Percentiles rank a stretch among this genome's conserved stretches.
Conservation (phyloP, 1,140 invertebrate species). For the Neomicropteryx cornuta region DNA sequence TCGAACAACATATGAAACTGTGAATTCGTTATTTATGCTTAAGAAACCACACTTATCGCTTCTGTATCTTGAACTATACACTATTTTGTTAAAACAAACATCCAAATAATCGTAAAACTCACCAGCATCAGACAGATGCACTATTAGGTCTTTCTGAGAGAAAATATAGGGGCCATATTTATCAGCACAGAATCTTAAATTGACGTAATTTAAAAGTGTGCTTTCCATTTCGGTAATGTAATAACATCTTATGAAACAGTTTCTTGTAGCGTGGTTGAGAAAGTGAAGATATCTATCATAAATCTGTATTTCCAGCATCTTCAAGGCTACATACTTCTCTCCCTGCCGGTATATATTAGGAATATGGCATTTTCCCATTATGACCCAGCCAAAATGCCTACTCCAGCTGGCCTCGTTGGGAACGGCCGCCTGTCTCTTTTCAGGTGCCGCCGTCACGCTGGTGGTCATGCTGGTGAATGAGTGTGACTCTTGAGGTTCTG, state of each 20-base stretch:
- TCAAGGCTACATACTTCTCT: conserved; percentile 82
- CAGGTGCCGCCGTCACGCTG: conserved; percentile 24
- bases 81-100: conserved; percentile 75
- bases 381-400: conserved; percentile 83
- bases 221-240: conserved; percentile 88
- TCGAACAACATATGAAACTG: conserved; percentile 84
- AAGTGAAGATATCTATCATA: conserved; percentile 74
- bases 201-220: conserved; percentile 86
- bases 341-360: conserved; percentile 75
- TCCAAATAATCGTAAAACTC: conserved; percentile 87
- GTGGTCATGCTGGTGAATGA: conserved; percentile 41
- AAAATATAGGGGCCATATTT: conserved; percentile 86
- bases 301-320: conserved; percentile 81
- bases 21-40: conserved; percentile 85
- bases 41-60: conserved; percentile 87
- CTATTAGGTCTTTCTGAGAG: conserved; percentile 80
- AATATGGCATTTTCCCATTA: conserved; percentile 72
- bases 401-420: conserved; percentile 69
- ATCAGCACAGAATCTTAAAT: conserved; percentile 80
- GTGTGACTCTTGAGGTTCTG: too few species aligned
- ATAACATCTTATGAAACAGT: conserved; percentile 82
- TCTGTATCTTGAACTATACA: conserved; percentile 49
- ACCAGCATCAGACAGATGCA: conserved; percentile 72
- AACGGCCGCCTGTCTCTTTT: conserved; percentile 39
- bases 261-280: conserved; percentile 72